phyloP scores from a whole-genome alignment of 64 coral and sea anemone genomes.

The Pocillopora damicornis region DNA sequence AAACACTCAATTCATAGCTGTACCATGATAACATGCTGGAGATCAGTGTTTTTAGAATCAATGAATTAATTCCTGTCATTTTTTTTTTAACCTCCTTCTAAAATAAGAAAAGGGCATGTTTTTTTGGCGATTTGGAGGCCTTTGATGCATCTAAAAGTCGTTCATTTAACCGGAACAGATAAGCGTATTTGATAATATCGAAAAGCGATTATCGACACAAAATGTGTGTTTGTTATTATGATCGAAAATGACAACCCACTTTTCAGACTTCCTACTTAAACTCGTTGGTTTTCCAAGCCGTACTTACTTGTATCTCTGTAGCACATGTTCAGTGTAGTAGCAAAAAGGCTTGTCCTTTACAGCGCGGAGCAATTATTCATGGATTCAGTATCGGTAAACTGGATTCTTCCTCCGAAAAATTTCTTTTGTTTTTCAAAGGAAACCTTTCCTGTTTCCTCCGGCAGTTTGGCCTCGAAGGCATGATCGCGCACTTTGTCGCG shows the following conservation, averaged over 20 bases:
- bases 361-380: neutral
- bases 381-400: neutral
- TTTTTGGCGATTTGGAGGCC: neutral
- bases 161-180: neutral
- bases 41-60: too few species aligned
- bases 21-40: too few species aligned
- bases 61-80: too few species aligned
- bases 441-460: neutral
- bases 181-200: neutral
- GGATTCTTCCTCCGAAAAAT: neutral
- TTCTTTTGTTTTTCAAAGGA: neutral
- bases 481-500: neutral
- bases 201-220: neutral
- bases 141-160: neutral
- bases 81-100: neutral
- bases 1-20: neutral
- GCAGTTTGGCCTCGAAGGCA: neutral
- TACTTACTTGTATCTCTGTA: neutral
- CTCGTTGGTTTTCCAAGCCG: neutral
- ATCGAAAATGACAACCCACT: neutral
- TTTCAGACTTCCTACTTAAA: neutral
- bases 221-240: neutral
- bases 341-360: neutral
- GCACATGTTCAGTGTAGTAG: too few species aligned
- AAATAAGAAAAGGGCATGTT: neutral